Conservation (phyloP, 2,113 vertebrate species). For the Syngnathus floridae region DNA sequence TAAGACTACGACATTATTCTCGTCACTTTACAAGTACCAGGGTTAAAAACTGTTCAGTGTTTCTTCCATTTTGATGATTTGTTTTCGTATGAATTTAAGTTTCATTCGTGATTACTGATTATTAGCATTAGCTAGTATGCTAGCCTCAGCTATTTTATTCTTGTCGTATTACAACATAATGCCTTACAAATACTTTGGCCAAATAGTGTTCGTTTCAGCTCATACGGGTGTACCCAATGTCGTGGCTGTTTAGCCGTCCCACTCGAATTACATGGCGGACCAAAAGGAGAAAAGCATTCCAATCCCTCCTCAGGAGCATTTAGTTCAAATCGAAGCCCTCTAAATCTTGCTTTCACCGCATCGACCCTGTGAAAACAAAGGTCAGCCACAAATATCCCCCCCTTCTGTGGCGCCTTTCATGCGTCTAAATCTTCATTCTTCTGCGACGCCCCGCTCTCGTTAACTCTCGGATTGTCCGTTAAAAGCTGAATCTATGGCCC, state of each 20-base stretch:
- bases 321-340: slow-evolving; percentile 4
- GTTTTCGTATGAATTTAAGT: not conserved
- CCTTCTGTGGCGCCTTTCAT: slow-evolving; percentile 22
- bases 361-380: slow-evolving; percentile 49
- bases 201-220: not conserved
- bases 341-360: slow-evolving; percentile 45
- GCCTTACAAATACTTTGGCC: too few species aligned
- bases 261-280: not conserved
- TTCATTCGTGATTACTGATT: too few species aligned
- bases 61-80: not conserved
- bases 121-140: not conserved
- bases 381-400: slow-evolving; percentile 37
- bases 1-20: too few species aligned
- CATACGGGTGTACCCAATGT: not conserved
- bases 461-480: not conserved
- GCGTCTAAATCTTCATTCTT: slow-evolving; percentile 28
- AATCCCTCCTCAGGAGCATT: not conserved
- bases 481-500: not conserved
- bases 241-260: not conserved
- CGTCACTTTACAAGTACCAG: too few species aligned
- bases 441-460: slow-evolving; percentile 14
- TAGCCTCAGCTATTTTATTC: not conserved
- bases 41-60: too few species aligned
- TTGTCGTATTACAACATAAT: too few species aligned
- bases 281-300: not conserved